These are phyloP conservation scores for Trichopria drosophilae DNA, from an alignment of 2,888 invertebrate species.

Conservation along the genomic window DNA sequence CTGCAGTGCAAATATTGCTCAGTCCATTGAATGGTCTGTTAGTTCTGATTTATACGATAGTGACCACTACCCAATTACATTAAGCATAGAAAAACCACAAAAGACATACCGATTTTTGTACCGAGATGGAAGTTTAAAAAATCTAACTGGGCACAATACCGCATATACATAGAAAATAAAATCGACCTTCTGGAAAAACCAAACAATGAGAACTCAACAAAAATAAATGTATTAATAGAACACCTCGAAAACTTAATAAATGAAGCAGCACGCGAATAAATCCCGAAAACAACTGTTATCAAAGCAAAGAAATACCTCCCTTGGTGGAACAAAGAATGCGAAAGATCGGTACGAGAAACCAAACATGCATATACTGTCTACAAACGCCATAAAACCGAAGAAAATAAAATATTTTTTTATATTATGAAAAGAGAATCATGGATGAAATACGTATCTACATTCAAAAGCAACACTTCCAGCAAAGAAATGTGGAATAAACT, in stretches of 20 bases:
- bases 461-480: too few species aligned
- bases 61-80: too few species aligned
- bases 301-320: slow-evolving; percentile 19
- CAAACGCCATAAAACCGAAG: slow-evolving; percentile 13
- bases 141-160: slow-evolving; percentile 29
- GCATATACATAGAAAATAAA: slow-evolving; percentile 3
- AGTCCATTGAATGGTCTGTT: slow-evolving; percentile 19
- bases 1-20: too few species aligned
- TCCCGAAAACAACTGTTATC: slow-evolving; percentile 14
- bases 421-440: slow-evolving; percentile 4
- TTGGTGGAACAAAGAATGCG: slow-evolving; percentile 34
- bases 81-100: too few species aligned
- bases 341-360: slow-evolving; percentile 4
- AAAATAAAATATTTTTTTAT: slow-evolving; percentile 5
- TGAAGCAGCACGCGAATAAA: too few species aligned
- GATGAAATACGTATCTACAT: too few species aligned
- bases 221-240: slow-evolving; percentile 9
- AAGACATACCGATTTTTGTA: not conserved
- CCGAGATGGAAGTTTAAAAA: slow-evolving; percentile 30
- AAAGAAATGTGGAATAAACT: too few species aligned
- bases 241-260: slow-evolving; percentile 13
- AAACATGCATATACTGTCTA: too few species aligned
- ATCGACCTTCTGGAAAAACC: too few species aligned
- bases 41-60: slow-evolving; percentile 11
- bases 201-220: not conserved